Base-by-base conservation (phyloP, 53 echinoderm and acorn worm species). In the Luidia sarsii region DNA sequence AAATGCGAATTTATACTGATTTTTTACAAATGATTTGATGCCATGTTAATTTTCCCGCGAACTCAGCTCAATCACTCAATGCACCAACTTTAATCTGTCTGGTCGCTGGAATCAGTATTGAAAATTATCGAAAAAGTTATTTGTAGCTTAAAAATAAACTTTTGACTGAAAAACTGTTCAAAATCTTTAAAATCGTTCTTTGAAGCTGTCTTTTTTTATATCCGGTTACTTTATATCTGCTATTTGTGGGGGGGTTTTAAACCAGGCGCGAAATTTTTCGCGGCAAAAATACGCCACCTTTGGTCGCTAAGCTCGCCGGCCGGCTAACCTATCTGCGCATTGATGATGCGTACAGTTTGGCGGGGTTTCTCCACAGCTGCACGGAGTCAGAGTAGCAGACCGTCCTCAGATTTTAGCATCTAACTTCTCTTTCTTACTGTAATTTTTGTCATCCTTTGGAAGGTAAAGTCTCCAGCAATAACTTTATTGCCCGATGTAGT, bases 261-360 rank as follows among this genome's bases (percentile, higher is more conserved):
- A 77, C 41, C 77, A 54, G 77, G 77, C 77, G 77, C 77, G 77
- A 77, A 77, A 41, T 60, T 77, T 75, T 77, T 77, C 77, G 77
- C 77, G 77, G 77, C 77, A 77, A 77, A 77, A 77, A 77, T 77
- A 61, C 77, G 77, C 77, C 77, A 77, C 77, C 77, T 72, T 72
- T 56, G 72, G 37, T 36, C 38, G 22, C 10, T 39, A 33, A 59
- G 36, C 4, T 39, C 60, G 60, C 77, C 46, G 34, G 35, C 62
- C 14, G 77, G 59, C 33, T 31, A 1, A 23, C 25, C 33, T 29
- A 27, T 27, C 74, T 77, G 77, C 77, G 77, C 77, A 77, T 55
- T 77, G 60, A n/a, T 28, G 77, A 77, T 77, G 77, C 77, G 77
- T 77, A 48, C 61, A 19, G 61, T 77, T 75, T 77, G 60, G 77